A percentile compares a stretch with the other conserved stretches of the same genome.
These are phyloP conservation scores for Connochaetes taurinus DNA, from an alignment of 2,113 vertebrate genomes.

Conservation along the genomic window DNA sequence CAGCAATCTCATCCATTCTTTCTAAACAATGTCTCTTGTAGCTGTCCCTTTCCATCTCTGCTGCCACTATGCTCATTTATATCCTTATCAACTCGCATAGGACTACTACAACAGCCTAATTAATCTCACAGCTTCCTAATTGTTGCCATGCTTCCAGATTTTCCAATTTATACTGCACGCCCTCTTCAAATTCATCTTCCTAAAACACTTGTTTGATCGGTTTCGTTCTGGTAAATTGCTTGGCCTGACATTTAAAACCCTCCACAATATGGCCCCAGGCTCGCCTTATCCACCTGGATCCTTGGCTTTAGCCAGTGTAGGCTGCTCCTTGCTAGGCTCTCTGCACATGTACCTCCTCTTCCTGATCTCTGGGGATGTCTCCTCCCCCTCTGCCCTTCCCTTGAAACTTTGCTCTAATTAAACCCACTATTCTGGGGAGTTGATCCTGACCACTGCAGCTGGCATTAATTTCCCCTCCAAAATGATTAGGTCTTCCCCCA, in stretches of 20 bases:
- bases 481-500: not conserved
- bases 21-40: slow-evolving; percentile 37
- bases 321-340: not conserved
- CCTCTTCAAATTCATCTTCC: slow-evolving; percentile 59
- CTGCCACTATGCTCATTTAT: slow-evolving; percentile 33
- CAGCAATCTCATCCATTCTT: slow-evolving; percentile 43
- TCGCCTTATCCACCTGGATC: not conserved
- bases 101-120: slow-evolving; percentile 28
- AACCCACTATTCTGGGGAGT: slow-evolving; percentile 37
- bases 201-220: slow-evolving; percentile 64
- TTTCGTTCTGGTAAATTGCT: slow-evolving; percentile 43
- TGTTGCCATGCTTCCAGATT: slow-evolving; percentile 49
- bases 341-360: not conserved
- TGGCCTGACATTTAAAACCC: slow-evolving; percentile 54
- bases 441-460: slow-evolving; percentile 35
- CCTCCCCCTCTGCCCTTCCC: not conserved
- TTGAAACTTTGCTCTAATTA: slow-evolving; percentile 25
- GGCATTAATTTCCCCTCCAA: not conserved
- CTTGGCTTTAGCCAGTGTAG: not conserved
- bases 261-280: slow-evolving; percentile 39
- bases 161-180: slow-evolving; percentile 30
- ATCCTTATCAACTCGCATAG: slow-evolving; percentile 42
- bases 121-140: slow-evolving; percentile 53
- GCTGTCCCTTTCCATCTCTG: slow-evolving; percentile 45
- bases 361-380: not conserved